Percentiles rank a stretch among this genome's conserved stretches.
These are phyloP conservation scores for Palythoa grandiflora DNA, from an alignment of 92 coral and sea anemone species.

Conservation along the genomic window DNA sequence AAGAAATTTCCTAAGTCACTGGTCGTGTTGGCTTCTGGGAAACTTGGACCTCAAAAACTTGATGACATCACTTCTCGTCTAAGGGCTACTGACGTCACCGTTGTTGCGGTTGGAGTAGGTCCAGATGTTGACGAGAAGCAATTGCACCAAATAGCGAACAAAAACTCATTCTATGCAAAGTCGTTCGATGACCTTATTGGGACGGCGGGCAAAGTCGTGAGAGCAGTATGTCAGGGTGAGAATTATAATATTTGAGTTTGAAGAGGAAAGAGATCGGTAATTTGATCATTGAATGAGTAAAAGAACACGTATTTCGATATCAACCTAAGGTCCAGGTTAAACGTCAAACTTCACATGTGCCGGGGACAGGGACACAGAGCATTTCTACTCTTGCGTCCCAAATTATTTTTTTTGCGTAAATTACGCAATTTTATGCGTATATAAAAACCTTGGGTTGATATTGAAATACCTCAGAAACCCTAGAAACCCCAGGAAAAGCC, in stretches of 20 bases:
- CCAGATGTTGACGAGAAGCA: conserved; percentile 68
- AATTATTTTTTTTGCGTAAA: too few species aligned
- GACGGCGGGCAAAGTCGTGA: conserved; percentile 81
- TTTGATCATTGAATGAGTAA: not conserved
- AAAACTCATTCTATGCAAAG: conserved; percentile 72
- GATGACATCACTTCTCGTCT: conserved; percentile 79
- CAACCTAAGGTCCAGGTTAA: too few species aligned
- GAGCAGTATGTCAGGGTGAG: conserved; percentile 89
- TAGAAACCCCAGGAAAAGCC: too few species aligned
- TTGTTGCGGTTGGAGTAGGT: conserved; percentile 87
- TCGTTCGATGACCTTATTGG: conserved; percentile 86
- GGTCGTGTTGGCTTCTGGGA: conserved; percentile 86
- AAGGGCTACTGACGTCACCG: conserved; percentile 75
- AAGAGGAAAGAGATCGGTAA: not conserved
- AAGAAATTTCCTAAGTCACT: conserved; percentile 79
- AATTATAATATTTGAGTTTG: not conserved
- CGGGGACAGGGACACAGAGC: too few species aligned
- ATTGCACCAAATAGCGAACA: conserved; percentile 63
- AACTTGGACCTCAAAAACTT: conserved; percentile 74
- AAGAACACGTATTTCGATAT: not conserved
- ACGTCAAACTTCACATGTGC: too few species aligned
- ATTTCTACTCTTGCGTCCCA: too few species aligned
- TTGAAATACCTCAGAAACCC: too few species aligned
- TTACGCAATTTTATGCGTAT: too few species aligned
- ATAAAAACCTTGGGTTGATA: too few species aligned